phyloP scores from a whole-genome alignment of 2,888 invertebrate species.

The Amaurobius ferox region DNA sequence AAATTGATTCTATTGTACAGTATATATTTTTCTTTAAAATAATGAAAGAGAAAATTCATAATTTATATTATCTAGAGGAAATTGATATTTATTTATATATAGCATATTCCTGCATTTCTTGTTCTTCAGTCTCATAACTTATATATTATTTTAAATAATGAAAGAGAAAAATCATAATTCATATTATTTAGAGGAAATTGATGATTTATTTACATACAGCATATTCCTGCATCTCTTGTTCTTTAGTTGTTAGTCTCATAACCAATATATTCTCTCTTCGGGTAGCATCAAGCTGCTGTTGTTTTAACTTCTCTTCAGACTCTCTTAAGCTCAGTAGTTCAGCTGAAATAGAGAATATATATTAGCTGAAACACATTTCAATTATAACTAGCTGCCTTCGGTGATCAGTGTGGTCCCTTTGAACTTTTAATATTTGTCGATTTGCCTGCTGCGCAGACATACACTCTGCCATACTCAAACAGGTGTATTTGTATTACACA shows the following conservation, averaged over 20 bases:
- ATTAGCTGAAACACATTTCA: too few relatives aligned
- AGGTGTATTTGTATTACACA: too few relatives aligned
- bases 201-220: constrained; percentile 92
- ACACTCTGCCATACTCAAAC: too few relatives aligned
- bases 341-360: constrained; percentile 81
- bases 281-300: constrained; percentile 89
- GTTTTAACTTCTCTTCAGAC: constrained; percentile 87
- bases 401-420: too few relatives aligned
- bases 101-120: constrained; percentile 96
- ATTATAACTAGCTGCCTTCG: too few relatives aligned
- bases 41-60: too few relatives aligned
- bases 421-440: too few relatives aligned
- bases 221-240: constrained; percentile 97
- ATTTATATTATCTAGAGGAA: too few relatives aligned
- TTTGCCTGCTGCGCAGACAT: too few relatives aligned
- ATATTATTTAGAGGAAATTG: too few relatives aligned
- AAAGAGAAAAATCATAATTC: too few relatives aligned
- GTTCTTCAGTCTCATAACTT: constrained; percentile 96
- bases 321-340: constrained; percentile 85
- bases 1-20: background rate
- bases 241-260: constrained; percentile 93
- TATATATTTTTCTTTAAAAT: background rate
- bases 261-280: constrained; percentile 94
- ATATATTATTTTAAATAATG: constrained; percentile 80
- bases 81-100: too few relatives aligned